Percentiles rank a stretch among this genome's conserved stretches.
Evolutionary conservation across 2,888 invertebrate genomes (phyloP).

Genomic region (Parthenolecanium corni): DNA sequence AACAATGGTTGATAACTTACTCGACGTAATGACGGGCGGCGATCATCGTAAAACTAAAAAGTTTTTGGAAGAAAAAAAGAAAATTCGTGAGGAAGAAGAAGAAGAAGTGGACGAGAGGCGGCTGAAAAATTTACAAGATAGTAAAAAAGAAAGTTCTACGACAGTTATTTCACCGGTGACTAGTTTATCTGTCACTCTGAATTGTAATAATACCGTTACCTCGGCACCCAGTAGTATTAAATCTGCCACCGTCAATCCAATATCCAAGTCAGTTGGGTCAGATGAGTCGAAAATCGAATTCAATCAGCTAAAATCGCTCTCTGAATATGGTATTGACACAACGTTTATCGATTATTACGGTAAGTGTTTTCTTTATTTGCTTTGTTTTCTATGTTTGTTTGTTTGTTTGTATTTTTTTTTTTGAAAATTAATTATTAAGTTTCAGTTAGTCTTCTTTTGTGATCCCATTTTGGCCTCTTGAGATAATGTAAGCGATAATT

Average conservation of each 20-base stretch:
- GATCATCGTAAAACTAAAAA: slow-evolving; percentile 67
- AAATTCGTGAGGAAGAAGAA: slow-evolving; percentile 51
- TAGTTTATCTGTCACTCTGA: not conserved
- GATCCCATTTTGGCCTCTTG: no score
- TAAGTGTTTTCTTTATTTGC: slow-evolving; percentile 35
- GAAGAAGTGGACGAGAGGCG: slow-evolving; percentile 34
- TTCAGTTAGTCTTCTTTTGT: no score
- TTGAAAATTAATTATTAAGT: not conserved
- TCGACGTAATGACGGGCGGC: slow-evolving; percentile 70
- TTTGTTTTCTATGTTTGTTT: not conserved
- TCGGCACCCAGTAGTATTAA: not conserved
- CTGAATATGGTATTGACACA: slow-evolving; percentile 71
- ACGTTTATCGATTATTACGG: slow-evolving; percentile 64
- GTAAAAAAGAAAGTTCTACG: not conserved
- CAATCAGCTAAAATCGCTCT: slow-evolving; percentile 58
- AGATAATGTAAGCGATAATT: no score
- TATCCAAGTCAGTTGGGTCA: not conserved
- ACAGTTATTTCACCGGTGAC: not conserved
- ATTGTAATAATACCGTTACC: slow-evolving; percentile 8
- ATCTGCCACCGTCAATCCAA: slow-evolving; percentile 12
- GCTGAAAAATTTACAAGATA: not conserved
- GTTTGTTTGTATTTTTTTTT: not conserved
- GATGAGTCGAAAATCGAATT: slow-evolving; percentile 59
- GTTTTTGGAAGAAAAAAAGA: slow-evolving; percentile 55
- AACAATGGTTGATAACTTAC: slow-evolving; percentile 63